Evolutionary conservation across 2,113 vertebrate species (phyloP).

Genomic region (Plotosus lineatus): DNA sequence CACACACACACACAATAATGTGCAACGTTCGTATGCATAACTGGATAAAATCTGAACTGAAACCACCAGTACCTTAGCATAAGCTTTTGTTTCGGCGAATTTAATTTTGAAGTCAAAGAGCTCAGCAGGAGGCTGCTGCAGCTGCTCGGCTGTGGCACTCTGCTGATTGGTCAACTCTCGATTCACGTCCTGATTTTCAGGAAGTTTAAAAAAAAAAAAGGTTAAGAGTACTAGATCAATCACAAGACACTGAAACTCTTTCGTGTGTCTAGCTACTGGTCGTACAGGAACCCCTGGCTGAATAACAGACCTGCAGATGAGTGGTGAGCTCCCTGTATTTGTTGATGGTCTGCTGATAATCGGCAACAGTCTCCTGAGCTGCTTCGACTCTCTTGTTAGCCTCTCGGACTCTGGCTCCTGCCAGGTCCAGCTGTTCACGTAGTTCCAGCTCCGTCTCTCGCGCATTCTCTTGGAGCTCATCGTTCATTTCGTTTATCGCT

Average conservation of each 20-base stretch:
- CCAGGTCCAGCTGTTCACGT: constrained; percentile 94
- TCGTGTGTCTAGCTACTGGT: neutral
- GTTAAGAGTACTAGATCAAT: neutral
- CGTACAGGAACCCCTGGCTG: neutral
- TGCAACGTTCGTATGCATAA: neutral
- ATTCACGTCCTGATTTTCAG: constrained; percentile 82
- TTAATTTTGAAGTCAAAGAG: constrained; percentile 99
- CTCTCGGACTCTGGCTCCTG: constrained; percentile 77
- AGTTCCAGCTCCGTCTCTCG: constrained; percentile 96
- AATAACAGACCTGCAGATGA: constrained; percentile 93
- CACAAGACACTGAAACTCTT: neutral
- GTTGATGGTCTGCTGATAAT: constrained; percentile 95
- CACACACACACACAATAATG: neutral
- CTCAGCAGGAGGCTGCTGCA: constrained; percentile 85
- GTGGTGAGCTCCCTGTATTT: constrained; percentile 92
- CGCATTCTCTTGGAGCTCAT: constrained; percentile 94
- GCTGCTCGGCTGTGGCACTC: constrained; percentile 80
- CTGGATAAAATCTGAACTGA: neutral
- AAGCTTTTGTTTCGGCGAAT: constrained; percentile 95
- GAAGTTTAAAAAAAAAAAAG: neutral
- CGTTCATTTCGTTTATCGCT: constrained; percentile 98
- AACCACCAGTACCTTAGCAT: constrained; percentile 82
- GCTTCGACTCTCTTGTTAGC: constrained; percentile 90
- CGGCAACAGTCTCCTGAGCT: constrained; percentile 90
- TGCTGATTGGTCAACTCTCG: constrained; percentile 91